These are phyloP conservation scores for Delia radicum DNA, from an alignment of 1,140 invertebrate genomes.

Conservation along the genomic window DNA sequence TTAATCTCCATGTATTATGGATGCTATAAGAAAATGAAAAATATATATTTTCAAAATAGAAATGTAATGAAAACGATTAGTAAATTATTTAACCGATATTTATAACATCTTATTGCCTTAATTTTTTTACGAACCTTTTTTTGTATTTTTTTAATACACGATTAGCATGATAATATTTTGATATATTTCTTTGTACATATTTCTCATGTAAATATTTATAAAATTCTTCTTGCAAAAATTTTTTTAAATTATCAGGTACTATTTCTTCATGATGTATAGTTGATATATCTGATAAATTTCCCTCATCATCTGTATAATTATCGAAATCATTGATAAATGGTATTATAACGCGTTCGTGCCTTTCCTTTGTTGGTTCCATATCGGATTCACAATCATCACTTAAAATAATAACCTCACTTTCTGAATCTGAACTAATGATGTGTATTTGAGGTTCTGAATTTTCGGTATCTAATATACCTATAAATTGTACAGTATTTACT, in stretches of 20 bases:
- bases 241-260: slow-evolving; percentile 35
- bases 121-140: background rate
- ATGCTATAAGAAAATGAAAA: too few relatives aligned
- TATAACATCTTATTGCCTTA: background rate
- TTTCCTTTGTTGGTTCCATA: background rate
- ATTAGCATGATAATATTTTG: slow-evolving; percentile 43
- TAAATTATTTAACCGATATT: too few relatives aligned
- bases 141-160: slow-evolving; percentile 46
- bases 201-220: slow-evolving; percentile 49
- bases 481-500: background rate
- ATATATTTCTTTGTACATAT: slow-evolving; percentile 44
- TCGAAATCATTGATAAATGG: background rate
- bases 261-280: slow-evolving; percentile 46
- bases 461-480: background rate
- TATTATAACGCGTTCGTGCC: background rate
- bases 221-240: slow-evolving; percentile 34
- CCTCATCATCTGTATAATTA: background rate
- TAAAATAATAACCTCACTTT: background rate
- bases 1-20: too few relatives aligned
- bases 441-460: background rate
- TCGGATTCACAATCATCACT: background rate
- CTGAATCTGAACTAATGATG: background rate
- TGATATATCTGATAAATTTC: slow-evolving; percentile 28
- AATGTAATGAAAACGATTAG: too few relatives aligned
- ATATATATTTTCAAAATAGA: too few relatives aligned